These are phyloP conservation scores for Trachelus tabidus DNA, from an alignment of 2,888 invertebrate genomes.

Conservation along the genomic window DNA sequence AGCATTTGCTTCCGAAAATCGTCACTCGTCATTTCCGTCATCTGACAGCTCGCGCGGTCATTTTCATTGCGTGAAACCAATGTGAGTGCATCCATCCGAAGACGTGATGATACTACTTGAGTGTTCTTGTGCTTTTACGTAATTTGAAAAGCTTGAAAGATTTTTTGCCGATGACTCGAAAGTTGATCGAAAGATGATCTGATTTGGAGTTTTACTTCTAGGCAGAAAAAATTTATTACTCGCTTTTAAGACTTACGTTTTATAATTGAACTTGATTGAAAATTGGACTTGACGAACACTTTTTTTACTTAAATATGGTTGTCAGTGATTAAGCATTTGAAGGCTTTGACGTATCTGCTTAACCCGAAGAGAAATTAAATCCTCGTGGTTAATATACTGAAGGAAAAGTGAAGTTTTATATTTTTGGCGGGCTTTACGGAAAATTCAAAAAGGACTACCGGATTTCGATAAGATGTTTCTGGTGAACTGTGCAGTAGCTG, in stretches of 20 bases:
- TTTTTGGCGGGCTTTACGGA: not conserved
- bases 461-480: not conserved
- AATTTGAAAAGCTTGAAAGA: not conserved
- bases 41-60: not conserved
- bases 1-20: slow-evolving; percentile 4
- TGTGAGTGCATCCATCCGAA: not conserved
- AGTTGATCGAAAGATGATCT: not conserved
- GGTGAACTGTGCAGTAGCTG: not conserved
- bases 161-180: not conserved
- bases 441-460: not conserved
- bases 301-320: not conserved
- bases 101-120: not conserved
- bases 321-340: not conserved
- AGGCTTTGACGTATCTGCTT: not conserved
- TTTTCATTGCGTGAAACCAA: not conserved
- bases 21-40: not conserved
- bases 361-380: not conserved
- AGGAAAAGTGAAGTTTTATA: not conserved
- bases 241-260: not conserved
- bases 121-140: not conserved
- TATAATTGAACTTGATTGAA: not conserved
- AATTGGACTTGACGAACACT: not conserved
- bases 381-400: not conserved
- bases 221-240: not conserved
- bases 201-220: not conserved